Percentiles rank a stretch among this genome's conserved stretches.
phyloP scores from a whole-genome alignment of 2,797 vertebrate species.

The Tangara arthus region DNA sequence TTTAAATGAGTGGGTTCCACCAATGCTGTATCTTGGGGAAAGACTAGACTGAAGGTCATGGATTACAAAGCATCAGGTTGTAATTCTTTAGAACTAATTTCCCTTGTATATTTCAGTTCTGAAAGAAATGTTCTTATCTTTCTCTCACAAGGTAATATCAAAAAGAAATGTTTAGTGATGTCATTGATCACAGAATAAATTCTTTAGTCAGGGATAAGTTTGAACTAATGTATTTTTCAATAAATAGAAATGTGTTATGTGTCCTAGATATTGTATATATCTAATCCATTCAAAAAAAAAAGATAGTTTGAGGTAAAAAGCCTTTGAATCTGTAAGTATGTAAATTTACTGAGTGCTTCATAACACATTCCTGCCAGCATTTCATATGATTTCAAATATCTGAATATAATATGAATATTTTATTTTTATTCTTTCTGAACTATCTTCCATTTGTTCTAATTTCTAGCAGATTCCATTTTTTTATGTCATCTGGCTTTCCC shows the following conservation, averaged over 20 bases:
- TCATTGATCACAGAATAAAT: neutral
- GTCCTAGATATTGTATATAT: neutral
- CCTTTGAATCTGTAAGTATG: neutral
- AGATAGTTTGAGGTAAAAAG: neutral
- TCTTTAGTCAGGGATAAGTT: neutral
- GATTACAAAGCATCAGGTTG: neutral
- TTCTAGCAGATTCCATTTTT: neutral
- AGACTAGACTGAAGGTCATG: neutral
- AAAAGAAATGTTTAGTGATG: neutral
- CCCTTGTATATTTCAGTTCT: neutral
- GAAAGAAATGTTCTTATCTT: neutral
- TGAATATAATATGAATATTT: neutral
- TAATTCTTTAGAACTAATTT: neutral
- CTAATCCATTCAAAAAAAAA: neutral
- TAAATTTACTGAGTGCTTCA: neutral
- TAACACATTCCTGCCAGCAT: neutral
- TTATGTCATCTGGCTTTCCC: neutral
- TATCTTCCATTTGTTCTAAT: neutral
- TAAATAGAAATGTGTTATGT: neutral
- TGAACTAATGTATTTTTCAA: neutral
- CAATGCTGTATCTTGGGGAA: neutral
- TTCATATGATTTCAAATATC: neutral
- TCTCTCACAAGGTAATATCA: neutral
- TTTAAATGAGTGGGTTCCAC: neutral
- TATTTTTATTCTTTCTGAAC: neutral